Evolutionary conservation across 2,888 invertebrate species (phyloP), one percentile per base, ranked within the genome.

Genomic region (Drosophila falleni): DNA sequence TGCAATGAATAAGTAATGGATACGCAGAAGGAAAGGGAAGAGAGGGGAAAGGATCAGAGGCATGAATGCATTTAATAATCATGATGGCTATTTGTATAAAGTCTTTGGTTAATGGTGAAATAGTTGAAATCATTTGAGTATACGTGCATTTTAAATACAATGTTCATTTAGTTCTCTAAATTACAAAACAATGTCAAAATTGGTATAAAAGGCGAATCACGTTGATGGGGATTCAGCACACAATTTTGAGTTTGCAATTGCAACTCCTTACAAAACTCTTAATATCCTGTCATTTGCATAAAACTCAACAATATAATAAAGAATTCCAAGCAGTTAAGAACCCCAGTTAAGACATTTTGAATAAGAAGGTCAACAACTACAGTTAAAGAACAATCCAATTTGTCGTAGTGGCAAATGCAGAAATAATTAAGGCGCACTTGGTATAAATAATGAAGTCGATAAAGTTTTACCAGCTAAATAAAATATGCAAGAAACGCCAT

Each of bases 371-470:
- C 41, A 33, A 37, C 49, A 77, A 44, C 47, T 44, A 46, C 35
- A n/a, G 16, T 37, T 23, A 54, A 41, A 42, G 63, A 15, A 47
- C 58, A 68, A 78, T 64, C 58, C 44, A 73, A 68, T 68, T 76
- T 59, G 59, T 47, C 23, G 41, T 29, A 46, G 47, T 59, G 58
- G 42, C 58, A 58, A 74, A 61, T 76, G 54, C 46, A 68, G 23
- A 50, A 78, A 68, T 78, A 61, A 76, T 76, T 68, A 68, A 64
- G 61, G 74, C 37, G 33, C 60, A 39, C 49, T 78, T 61, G 68
- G 46, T 15, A 42, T 50, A 39, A 61, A 62, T 76, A 74, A 78
- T 76, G 58, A 78, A 76, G 79, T 62, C 63, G 19, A 51, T 64
- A 78, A 76, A 78, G 61, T 78, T 78, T 64, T 68, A 59, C 50